Conservation (phyloP, 2,888 invertebrate genomes). For the Helobdella robusta region DNA sequence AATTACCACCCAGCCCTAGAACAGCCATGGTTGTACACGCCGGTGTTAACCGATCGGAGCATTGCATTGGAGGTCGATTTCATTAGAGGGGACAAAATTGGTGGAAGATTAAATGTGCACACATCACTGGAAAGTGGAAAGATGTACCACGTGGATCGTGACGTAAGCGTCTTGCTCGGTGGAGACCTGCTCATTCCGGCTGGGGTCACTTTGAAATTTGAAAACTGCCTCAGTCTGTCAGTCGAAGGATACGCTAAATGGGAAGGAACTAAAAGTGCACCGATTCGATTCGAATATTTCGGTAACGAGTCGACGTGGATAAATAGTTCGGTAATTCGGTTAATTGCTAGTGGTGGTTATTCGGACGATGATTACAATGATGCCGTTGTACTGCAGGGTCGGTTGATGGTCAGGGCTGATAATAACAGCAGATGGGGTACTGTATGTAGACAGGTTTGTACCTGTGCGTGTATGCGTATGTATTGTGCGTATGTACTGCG, state of each 20-base stretch:
- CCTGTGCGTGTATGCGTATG: background rate
- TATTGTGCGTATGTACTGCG: too few species aligned
- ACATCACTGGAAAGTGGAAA: constrained; percentile 16
- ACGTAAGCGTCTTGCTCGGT: constrained; percentile 82
- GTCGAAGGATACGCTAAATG: constrained; percentile 54
- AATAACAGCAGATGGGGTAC: constrained; percentile 87
- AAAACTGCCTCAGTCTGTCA: constrained; percentile 78
- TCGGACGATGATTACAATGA: too few species aligned
- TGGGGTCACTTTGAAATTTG: constrained; percentile 77
- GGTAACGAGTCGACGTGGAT: constrained; percentile 38
- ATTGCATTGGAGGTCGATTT: constrained; percentile 62
- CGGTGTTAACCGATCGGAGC: constrained; percentile 68
- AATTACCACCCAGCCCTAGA: constrained; percentile 81
- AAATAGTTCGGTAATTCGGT: constrained; percentile 60
- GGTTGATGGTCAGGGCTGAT: constrained; percentile 66
- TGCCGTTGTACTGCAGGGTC: constrained; percentile 76
- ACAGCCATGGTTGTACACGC: constrained; percentile 66
- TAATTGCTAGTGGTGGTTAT: constrained; percentile 70
- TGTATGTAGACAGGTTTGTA: constrained; percentile 67
- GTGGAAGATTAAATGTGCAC: constrained; percentile 36
- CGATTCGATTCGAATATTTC: constrained; percentile 30
- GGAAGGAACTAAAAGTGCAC: constrained; percentile 22
- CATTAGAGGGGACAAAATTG: constrained; percentile 39
- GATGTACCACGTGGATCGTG: constrained; percentile 74
- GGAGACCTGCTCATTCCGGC: constrained; percentile 77